phyloP scores from a whole-genome alignment of 2,113 vertebrate genomes.

The Brienomyrus longianalis region DNA sequence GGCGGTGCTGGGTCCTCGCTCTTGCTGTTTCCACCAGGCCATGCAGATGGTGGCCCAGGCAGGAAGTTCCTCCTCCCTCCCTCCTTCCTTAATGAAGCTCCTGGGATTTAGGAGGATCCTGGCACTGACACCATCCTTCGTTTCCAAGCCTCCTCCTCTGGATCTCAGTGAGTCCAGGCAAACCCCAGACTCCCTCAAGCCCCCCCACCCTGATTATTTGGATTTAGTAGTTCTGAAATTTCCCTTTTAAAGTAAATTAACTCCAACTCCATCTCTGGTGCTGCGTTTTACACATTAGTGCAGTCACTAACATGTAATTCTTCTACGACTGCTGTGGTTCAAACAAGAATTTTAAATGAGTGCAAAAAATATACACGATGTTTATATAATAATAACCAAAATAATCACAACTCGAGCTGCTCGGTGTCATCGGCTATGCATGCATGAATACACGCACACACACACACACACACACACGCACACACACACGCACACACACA shows the following conservation, averaged over 20 bases:
- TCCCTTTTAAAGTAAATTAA: constrained; percentile 24
- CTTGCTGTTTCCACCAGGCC: constrained; percentile 66
- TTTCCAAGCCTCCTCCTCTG: constrained; percentile 82
- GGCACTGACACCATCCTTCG: constrained; percentile 78
- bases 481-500: neutral
- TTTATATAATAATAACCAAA: constrained; percentile 1
- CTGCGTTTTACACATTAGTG: neutral
- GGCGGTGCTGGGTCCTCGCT: constrained; percentile 53
- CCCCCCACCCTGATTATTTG: constrained; percentile 54
- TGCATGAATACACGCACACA: neutral
- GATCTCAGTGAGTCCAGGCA: constrained; percentile 66
- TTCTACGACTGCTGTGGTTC: neutral
- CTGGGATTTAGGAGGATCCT: constrained; percentile 81
- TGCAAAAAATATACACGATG: neutral
- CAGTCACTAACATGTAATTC: neutral
- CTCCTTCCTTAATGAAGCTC: constrained; percentile 87
- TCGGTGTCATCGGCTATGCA: neutral
- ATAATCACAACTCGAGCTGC: neutral
- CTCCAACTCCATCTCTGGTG: constrained; percentile 41
- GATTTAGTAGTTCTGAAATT: neutral
- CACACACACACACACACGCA: neutral
- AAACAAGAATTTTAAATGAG: neutral
- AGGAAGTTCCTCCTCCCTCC: constrained; percentile 73
- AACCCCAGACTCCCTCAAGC: constrained; percentile 48
- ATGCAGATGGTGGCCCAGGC: constrained; percentile 73